Evolutionary conservation across 2,888 invertebrate genomes (phyloP), one percentile per base, ranked within the genome.

Genomic region (Dynastes tityus): DNA sequence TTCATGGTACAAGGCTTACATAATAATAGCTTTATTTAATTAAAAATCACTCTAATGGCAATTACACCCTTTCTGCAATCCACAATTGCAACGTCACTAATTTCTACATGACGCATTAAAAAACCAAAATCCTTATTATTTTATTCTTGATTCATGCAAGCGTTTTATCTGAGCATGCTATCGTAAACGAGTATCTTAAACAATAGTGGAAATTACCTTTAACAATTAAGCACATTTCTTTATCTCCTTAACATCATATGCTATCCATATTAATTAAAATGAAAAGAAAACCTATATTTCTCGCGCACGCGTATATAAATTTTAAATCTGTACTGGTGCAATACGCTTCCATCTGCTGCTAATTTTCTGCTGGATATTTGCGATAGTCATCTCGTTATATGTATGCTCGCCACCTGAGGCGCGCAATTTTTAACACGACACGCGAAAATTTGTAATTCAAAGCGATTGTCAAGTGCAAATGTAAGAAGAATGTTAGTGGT

Each of bases 361-460:
- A 65, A 16, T 40, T 37, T 40, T 65, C 37, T 32, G n/a, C 40
- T n/a, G 64, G 53, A 65, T 40, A 37, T 65, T 65, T 13, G 16
- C n/a, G 64, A 65, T 65, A 65, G 37, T 11, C 40, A 65, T 65
- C 64, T 65, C 16, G 5, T 13, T 13, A 4, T 16, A 32, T 32
- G 64, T 16, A 65, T 16, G 32, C n/a, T 65, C 64, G n/a, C 16
- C 16, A 37, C n/a, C 13, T 16, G 64, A 11, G 37, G 64, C 11
- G 32, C n/a, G 37, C 16, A 65, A 32, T 3, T 65, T 64, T 27
- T 65, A n/a, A 65, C 64, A 65, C 64, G 37, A 65, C 64, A 65
- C 64, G 64, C 16, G 5, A 65, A 37, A 32, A 65, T 16, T 65
- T 40, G 40, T 37, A 65, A 37, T 37, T 65, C 64, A 65, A 40